phyloP scores from a whole-genome alignment of 2,113 vertebrate species.

The Oophaga pumilio region DNA sequence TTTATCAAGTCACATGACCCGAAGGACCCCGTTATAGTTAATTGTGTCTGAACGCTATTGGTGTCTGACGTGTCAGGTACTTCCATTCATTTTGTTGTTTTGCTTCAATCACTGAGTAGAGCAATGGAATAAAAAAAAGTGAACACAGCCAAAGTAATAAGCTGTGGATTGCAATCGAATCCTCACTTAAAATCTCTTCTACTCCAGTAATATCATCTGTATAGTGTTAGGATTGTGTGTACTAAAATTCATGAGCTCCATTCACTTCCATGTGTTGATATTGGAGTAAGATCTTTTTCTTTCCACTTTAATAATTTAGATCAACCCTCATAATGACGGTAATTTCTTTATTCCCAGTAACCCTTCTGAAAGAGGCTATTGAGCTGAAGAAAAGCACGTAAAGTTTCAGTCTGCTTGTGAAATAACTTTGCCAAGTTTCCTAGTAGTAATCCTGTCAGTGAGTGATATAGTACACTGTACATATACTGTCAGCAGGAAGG shows the following conservation, averaged over 20 bases:
- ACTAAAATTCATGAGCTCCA: neutral
- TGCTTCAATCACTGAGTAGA: no score
- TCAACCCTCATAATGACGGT: neutral
- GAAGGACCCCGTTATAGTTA: no score
- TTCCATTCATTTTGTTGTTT: no score
- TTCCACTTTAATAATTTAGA: neutral
- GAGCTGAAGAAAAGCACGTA: neutral
- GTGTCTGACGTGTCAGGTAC: no score
- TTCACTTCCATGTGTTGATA: neutral
- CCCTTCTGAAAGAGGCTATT: neutral
- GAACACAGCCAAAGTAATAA: no score
- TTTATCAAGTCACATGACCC: no score
- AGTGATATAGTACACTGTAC: neutral
- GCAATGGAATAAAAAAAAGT: no score
- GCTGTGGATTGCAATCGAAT: neutral
- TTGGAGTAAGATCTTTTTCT: neutral
- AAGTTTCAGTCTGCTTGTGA: neutral
- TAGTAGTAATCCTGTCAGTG: neutral
- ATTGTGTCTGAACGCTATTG: no score
- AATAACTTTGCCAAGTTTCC: neutral
- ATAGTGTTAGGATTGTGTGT: neutral
- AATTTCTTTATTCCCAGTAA: neutral
- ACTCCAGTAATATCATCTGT: no score
- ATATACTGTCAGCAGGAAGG: neutral
- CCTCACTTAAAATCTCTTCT: neutral